Conservation (phyloP, 2,113 vertebrate genomes). For the Colossoma macropomum region DNA sequence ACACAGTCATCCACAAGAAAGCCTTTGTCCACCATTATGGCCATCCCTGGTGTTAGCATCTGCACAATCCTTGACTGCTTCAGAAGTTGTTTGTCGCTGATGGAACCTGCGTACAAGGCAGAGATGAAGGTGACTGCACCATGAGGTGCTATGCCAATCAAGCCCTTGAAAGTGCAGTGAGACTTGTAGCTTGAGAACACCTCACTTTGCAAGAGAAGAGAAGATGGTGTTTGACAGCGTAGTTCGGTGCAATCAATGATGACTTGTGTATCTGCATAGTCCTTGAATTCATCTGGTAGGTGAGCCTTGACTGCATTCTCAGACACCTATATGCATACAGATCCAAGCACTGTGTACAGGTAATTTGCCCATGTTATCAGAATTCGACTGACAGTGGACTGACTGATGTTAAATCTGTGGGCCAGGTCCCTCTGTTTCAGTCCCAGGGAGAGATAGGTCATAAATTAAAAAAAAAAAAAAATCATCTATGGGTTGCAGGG, state of each 20-base stretch:
- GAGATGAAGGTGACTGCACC: conserved; percentile 47
- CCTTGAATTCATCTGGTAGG: neutral
- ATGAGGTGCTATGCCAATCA: conserved; percentile 38
- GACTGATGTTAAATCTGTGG: neutral
- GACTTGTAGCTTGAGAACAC: conserved; percentile 46
- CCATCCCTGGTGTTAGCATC: conserved; percentile 19
- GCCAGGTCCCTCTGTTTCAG: no score
- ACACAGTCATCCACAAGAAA: conserved; percentile 38
- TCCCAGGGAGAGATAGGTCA: conserved; percentile 22
- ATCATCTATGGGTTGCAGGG: conserved; percentile 21
- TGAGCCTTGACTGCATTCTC: conserved; percentile 4
- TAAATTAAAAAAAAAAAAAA: neutral
- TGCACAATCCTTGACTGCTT: conserved; percentile 25
- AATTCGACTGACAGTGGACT: conserved; percentile 8
- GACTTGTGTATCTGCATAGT: conserved; percentile 20
- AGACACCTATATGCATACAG: neutral
- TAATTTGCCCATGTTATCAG: neutral
- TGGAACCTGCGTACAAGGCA: conserved; percentile 36
- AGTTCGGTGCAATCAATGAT: conserved; percentile 40
- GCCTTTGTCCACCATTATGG: conserved; percentile 48
- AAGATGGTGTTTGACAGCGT: conserved; percentile 26
- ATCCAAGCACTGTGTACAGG: no score
- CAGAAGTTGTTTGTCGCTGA: conserved; percentile 42
- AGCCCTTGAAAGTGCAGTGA: conserved; percentile 39
- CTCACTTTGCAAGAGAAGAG: conserved; percentile 43